A percentile compares a stretch with the other conserved stretches of the same genome.
phyloP scores from a whole-genome alignment of 2,797 vertebrate species.

The Sternotherus odoratus region DNA sequence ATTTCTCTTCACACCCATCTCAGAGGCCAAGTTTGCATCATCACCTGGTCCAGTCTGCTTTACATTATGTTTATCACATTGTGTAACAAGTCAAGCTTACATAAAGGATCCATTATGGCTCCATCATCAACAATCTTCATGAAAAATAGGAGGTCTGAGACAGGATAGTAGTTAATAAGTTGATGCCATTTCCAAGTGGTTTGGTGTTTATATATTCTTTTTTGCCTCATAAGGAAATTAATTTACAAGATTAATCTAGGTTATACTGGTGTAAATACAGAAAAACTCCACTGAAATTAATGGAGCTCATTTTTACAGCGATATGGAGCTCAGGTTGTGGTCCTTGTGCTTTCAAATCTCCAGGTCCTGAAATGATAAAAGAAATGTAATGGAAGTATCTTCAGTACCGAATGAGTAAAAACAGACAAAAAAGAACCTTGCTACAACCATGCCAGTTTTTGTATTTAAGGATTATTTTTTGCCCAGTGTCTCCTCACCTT shows the following conservation, averaged over 20 bases:
- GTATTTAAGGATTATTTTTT: slow-evolving; percentile 29
- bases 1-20: slow-evolving; percentile 75
- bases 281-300: not conserved
- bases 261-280: not conserved
- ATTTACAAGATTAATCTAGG: not conserved
- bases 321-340: not conserved
- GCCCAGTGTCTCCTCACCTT: slow-evolving; percentile 31
- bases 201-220: not conserved
- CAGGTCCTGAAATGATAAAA: not conserved
- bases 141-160: slow-evolving; percentile 65
- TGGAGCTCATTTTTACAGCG: not conserved
- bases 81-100: slow-evolving; percentile 71
- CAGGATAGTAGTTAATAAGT: not conserved
- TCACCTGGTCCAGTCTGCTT: slow-evolving; percentile 75
- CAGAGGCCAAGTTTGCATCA: slow-evolving; percentile 68
- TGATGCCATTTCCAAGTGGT: not conserved
- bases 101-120: slow-evolving; percentile 62
- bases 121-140: slow-evolving; percentile 57
- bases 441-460: slow-evolving; percentile 3
- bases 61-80: slow-evolving; percentile 73
- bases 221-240: not conserved
- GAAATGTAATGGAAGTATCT: not conserved
- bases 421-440: not conserved
- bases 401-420: slow-evolving; percentile 22
- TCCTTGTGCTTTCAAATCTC: not conserved